Conservation (phyloP, 2,113 vertebrate genomes). For the Lichenostomus cassidix region DNA sequence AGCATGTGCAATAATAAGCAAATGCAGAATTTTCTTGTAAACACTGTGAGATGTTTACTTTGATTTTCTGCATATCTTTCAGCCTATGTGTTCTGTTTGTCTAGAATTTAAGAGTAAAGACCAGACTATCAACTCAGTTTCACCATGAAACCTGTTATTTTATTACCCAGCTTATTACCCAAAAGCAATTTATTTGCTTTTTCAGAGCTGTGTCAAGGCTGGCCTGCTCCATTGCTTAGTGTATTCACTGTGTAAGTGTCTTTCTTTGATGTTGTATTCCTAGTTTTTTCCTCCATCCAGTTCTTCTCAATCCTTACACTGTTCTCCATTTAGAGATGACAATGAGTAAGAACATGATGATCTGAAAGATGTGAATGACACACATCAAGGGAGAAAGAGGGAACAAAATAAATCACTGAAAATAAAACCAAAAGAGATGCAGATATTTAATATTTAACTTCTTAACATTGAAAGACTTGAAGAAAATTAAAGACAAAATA, state of each 20-base stretch:
- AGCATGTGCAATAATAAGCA: slow-evolving; percentile 11
- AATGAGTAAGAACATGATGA: not conserved
- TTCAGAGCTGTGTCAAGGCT: not conserved
- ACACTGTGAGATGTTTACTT: not conserved
- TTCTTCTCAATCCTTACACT: not conserved
- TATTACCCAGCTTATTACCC: not conserved
- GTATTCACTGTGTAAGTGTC: not conserved
- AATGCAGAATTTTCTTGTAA: slow-evolving; percentile 4
- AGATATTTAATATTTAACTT: not conserved
- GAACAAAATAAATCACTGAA: not conserved
- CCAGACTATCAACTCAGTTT: not conserved
- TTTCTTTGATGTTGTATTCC: slow-evolving; percentile 52
- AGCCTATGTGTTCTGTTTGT: not conserved
- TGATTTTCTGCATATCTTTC: not conserved
- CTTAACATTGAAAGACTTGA: not conserved
- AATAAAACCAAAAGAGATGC: not conserved
- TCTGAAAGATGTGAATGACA: not conserved
- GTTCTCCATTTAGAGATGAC: not conserved
- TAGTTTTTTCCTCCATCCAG: not conserved
- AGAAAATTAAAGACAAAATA: not conserved
- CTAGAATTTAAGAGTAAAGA: not conserved
- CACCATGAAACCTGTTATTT: not conserved
- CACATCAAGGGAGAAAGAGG: not conserved
- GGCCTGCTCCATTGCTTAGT: not conserved
- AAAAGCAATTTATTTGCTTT: slow-evolving; percentile 3